Evolutionary conservation across 2,888 invertebrate species (phyloP).

Genomic region (Melanotus villosus): DNA sequence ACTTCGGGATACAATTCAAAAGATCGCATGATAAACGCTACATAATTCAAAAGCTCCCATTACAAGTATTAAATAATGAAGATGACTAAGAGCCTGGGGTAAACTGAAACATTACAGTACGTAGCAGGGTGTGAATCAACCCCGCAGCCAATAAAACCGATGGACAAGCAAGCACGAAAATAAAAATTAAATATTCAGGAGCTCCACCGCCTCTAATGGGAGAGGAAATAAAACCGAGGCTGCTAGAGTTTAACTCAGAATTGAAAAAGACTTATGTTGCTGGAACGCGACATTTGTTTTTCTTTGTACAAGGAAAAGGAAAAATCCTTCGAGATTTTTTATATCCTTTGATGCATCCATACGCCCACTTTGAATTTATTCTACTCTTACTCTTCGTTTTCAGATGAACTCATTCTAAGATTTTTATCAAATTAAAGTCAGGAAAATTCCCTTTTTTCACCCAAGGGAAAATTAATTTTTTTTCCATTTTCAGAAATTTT

Average conservation of each 20-base stretch:
- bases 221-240: slow-evolving; percentile 48
- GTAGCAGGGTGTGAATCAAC: slow-evolving; percentile 57
- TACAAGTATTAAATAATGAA: slow-evolving; percentile 46
- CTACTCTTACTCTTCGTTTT: too few species aligned
- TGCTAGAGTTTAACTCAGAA: slow-evolving; percentile 47
- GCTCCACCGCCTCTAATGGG: slow-evolving; percentile 51
- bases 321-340: slow-evolving; percentile 28
- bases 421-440: too few species aligned
- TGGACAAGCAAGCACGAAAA: slow-evolving; percentile 55
- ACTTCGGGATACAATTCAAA: slow-evolving; percentile 31
- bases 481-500: too few species aligned
- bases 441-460: too few species aligned
- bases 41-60: slow-evolving; percentile 43
- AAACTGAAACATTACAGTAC: slow-evolving; percentile 45
- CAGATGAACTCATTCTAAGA: too few species aligned
- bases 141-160: slow-evolving; percentile 57
- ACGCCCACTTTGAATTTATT: not conserved
- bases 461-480: too few species aligned
- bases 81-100: slow-evolving; percentile 40
- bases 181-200: slow-evolving; percentile 59
- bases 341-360: not conserved
- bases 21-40: slow-evolving; percentile 30
- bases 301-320: slow-evolving; percentile 34
- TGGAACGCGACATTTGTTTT: slow-evolving; percentile 43
- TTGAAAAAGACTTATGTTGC: slow-evolving; percentile 48